Evolutionary conservation across 2,797 vertebrate genomes (phyloP), one percentile per base, ranked within the genome.

Genomic region (Lateolabrax maculatus): DNA sequence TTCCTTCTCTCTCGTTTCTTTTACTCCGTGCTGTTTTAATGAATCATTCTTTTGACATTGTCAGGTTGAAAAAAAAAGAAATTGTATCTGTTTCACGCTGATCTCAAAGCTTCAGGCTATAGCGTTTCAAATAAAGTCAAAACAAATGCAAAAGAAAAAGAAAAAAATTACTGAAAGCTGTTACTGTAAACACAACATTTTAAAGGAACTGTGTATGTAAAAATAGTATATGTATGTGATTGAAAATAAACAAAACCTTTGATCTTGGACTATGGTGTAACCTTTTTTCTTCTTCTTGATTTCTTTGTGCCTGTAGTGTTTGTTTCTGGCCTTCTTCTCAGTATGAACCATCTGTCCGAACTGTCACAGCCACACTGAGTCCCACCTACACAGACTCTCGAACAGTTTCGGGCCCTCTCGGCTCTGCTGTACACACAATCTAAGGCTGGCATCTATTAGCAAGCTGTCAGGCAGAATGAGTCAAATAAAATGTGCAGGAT

Each of bases 201-300:
- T 95, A 94, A 96, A 95, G 92, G 94, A 95, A 94, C 92, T 96
- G 94, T 96, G 88, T 96, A 93, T 95, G 92, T 97, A 96, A 91
- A 95, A 94, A 94, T 94, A 94, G 91, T 95, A 88, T 92, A 92
- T 95, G 95, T 96, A 94, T 95, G 94, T 96, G 95, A 95, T 83
- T 95, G 93, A 96, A 96, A 97, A 96, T 95, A 96, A 96, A 95
- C 73, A 92, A 94, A 95, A 95, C 77, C 92, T 96, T 95, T 95
- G 92, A 96, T 93, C 95, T 95, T 95, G 94, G 92, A 90, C 75
- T 19, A 8, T 16, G 1, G 62, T 65, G 53, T 57, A 7, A 3
- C 29, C 6, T 49, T 39, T 83, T 88, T 66, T 74, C 41, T 84
- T 71, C 77, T 27, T 55, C 29, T n/a, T 13, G 6, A 11, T 65